Evolutionary conservation across 2,888 invertebrate genomes (phyloP).

Genomic region (Epistrophella euchroma): DNA sequence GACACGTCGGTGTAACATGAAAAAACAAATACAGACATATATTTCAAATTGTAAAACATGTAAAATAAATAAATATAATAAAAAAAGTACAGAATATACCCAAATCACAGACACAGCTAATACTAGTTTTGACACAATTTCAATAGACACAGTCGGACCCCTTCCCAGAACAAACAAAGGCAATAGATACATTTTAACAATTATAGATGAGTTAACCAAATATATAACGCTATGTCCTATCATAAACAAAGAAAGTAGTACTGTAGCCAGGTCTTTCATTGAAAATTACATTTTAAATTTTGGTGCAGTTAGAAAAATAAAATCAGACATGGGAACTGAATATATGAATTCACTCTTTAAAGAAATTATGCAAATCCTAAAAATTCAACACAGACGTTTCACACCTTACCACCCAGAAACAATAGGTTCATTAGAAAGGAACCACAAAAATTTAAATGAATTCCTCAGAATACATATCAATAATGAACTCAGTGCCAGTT

Average conservation of each 20-base stretch:
- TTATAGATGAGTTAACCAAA: conserved; percentile 46
- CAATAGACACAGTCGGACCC: conserved; percentile 12
- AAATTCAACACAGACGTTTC: too few relatives aligned
- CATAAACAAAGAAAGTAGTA: too few relatives aligned
- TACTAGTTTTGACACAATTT: conserved; percentile 1
- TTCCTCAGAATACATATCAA: conserved; percentile 11
- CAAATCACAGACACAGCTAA: conserved; percentile 13
- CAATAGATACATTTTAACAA: conserved; percentile 46
- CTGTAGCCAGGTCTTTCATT: too few relatives aligned
- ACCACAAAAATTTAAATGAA: too few relatives aligned
- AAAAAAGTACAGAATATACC: background rate
- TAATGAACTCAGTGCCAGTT: conserved; percentile 21
- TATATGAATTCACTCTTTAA: too few relatives aligned
- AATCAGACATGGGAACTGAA: too few relatives aligned
- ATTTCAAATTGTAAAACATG: conserved; percentile 46
- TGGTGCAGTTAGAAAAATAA: too few relatives aligned
- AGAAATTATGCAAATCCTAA: too few relatives aligned
- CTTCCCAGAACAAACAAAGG: conserved; percentile 21
- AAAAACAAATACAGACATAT: conserved; percentile 44
- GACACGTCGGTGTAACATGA: conserved; percentile 30
- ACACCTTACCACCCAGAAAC: too few relatives aligned
- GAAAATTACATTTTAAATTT: too few relatives aligned
- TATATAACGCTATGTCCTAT: too few relatives aligned
- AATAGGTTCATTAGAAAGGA: too few relatives aligned
- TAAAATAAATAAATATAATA: conserved; percentile 36